phyloP scores from a whole-genome alignment of 2,113 vertebrate species.

The Odocoileus hemionus region DNA sequence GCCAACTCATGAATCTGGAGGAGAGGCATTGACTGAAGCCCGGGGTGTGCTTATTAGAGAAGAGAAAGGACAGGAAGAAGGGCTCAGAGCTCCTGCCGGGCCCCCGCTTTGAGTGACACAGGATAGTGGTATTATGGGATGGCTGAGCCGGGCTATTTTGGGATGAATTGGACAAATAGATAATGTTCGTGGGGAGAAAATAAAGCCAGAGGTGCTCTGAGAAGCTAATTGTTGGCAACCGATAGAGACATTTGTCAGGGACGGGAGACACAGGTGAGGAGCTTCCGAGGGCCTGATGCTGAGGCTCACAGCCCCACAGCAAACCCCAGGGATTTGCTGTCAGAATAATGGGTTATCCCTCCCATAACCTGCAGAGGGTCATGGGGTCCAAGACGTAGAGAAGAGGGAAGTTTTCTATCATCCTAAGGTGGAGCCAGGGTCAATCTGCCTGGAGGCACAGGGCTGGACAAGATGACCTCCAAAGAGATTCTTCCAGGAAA shows the following conservation, averaged over 20 bases:
- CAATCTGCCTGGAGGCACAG: not conserved
- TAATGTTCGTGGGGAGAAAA: slow-evolving; percentile 60
- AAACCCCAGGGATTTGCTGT: not conserved
- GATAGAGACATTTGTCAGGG: not conserved
- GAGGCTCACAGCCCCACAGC: not conserved
- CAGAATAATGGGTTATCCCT: not conserved
- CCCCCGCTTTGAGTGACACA: slow-evolving; percentile 65
- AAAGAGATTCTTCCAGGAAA: not conserved
- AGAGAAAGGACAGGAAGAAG: slow-evolving; percentile 73
- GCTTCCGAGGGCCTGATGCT: not conserved
- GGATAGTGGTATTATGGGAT: slow-evolving; percentile 57
- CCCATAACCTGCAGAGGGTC: not conserved
- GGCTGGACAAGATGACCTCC: not conserved
- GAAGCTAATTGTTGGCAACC: not conserved
- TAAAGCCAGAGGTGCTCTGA: slow-evolving; percentile 31
- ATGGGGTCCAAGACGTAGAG: too few species aligned
- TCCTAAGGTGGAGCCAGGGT: not conserved
- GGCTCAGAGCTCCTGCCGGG: slow-evolving; percentile 59
- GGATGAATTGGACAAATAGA: slow-evolving; percentile 63
- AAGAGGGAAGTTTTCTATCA: not conserved
- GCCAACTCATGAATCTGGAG: slow-evolving; percentile 64
- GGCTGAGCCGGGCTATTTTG: slow-evolving; percentile 56
- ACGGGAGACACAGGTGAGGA: not conserved
- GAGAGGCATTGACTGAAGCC: slow-evolving; percentile 60
- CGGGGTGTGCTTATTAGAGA: slow-evolving; percentile 71